Percentiles rank a stretch among this genome's conserved stretches.
Evolutionary conservation across 2,113 vertebrate species (phyloP).

Genomic region (Pteruthius melanotis): DNA sequence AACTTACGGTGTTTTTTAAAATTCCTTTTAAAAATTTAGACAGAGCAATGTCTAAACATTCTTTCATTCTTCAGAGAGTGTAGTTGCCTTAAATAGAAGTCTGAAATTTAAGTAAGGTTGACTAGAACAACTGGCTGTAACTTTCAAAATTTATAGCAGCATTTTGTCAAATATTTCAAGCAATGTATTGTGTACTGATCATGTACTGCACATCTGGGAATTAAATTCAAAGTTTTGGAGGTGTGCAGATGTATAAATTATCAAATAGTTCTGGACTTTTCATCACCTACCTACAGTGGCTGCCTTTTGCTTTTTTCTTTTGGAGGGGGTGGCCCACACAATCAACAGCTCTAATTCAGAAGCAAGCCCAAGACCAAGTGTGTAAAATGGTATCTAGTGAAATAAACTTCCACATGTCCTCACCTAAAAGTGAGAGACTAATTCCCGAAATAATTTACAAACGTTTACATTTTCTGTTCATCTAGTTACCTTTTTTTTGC

Average conservation of each 20-base stretch:
- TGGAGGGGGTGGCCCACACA: background rate
- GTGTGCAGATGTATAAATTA: slow-evolving; percentile 4
- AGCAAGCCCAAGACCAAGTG: background rate
- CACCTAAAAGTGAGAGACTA: background rate
- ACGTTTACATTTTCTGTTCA: background rate
- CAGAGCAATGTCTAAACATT: background rate
- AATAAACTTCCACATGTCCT: background rate
- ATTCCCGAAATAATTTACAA: background rate
- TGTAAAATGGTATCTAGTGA: background rate
- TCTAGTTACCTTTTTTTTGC: background rate
- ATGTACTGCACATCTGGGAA: background rate
- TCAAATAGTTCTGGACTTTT: slow-evolving; percentile 33
- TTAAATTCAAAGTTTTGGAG: slow-evolving; percentile 13
- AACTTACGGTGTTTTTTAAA: background rate
- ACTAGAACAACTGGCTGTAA: background rate
- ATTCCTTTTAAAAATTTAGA: background rate
- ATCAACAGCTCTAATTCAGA: background rate
- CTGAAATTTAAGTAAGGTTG: background rate
- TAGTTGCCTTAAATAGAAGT: background rate
- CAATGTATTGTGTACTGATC: background rate
- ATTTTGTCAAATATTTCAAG: background rate
- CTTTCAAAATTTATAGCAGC: background rate
- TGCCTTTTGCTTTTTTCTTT: background rate
- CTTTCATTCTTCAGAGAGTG: background rate
- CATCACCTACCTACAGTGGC: slow-evolving; percentile 22